Base-by-base conservation (phyloP, 2,888 invertebrate species). In the Hecatera dysodea region DNA sequence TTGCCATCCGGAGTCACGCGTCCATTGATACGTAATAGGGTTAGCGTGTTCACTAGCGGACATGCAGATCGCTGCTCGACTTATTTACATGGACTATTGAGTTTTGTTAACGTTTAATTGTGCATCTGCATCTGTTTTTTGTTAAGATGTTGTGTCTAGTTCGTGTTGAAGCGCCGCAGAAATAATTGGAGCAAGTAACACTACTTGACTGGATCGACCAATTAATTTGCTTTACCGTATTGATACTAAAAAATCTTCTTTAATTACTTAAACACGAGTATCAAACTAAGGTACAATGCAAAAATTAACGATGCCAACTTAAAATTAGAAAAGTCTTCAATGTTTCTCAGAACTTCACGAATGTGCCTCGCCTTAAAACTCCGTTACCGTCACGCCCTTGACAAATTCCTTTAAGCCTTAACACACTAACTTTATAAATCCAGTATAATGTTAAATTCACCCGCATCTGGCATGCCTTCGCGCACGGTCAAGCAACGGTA, bases 21-120 rank as follows among this genome's bases (percentile, higher is more conserved):
- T 88, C 84, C 82, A 82, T 88, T 89, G 84, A 88, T 88, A 87
- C 86, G 86, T 86, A 89, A 89, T 82, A 85, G 85, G 87, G 89
- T 89, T 89, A 89, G 85, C 87, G 87, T 87, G 87, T 86, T 70
- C 67, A 75, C 78, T 81, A 70, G 73, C 82, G 80, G 84, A 82
- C 77, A 70, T 82, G 79, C 69, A 76, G 63, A 70, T 70, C 53
- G 52, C 11, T 56, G 65, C 42, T 56, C 53, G 67, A 76, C 66
- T 70, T 84, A 81, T 72, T 82, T 81, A 81, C 81, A 81, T 83
- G 69, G 79, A 36, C 74, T 73, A 57, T 82, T 79, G 74, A 61
- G 50, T 65, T 79, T 57, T 67, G 55, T 67, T 60, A 59, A 72
- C 72, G 39, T 77, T 60, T 72, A 67, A 78, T 80, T 68, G 48